Evolutionary conservation across 2,888 invertebrate species (phyloP), one percentile per base, ranked within the genome.

Genomic region (Tholera decimalis): DNA sequence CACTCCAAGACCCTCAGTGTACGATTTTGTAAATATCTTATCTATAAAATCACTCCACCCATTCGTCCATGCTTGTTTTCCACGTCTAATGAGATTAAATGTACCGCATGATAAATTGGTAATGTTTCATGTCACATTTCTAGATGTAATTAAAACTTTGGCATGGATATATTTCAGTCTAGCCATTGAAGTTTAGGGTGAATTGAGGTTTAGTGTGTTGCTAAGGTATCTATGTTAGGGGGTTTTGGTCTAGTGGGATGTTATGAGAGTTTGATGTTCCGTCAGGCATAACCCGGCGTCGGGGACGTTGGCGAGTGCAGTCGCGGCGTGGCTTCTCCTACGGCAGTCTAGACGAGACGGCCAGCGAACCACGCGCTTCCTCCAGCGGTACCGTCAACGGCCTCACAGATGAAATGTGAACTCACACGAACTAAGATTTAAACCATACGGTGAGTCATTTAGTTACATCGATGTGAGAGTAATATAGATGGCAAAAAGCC

Each of bases 261-360:
- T 80, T 61, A 72, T 71, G 71, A 76, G 67, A 70, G 56, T 74
- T 79, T 72, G 59, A 54, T 73, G 62, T 80, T 73, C 65, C 60
- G 66, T 51, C 90, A 95, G 96, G 96, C 95, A 94, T 96, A 96
- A 95, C 96, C 90, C 89, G 95, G 86, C 90, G 91, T 89, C 91
- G 94, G 92, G 92, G 93, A 89, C 93, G 93, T 85, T 90, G 90
- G 92, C 91, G 92, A 85, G 89, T 92, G 86, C 88, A 85, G 85
- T 85, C 90, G 88, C 89, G 91, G 88, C 91, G 94, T 91, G 95
- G 95, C 90, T 92, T 93, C 93, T 92, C 96, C 96, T 96, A 96
- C 96, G 96, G 96, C 96, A 96, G 96, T 96, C 92, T 96, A 96
- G 96, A 93, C 85, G 83, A 90, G 68, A 79, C 88, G 80, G 85